phyloP scores from a whole-genome alignment of 2,113 vertebrate genomes.

The Dipodomys ordii region DNA sequence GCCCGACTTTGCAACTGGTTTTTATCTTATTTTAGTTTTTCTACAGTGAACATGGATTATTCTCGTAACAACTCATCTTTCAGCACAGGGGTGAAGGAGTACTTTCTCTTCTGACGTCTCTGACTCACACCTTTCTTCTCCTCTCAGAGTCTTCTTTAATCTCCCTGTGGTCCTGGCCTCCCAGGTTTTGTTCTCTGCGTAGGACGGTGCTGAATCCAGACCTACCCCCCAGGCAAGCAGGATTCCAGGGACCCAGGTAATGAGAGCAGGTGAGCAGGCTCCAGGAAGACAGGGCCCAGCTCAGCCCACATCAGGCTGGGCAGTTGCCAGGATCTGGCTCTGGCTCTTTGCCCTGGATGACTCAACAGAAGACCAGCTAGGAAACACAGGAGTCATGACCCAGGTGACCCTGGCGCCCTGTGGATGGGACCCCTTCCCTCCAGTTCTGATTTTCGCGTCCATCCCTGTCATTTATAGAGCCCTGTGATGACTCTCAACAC shows the following conservation, averaged over 20 bases:
- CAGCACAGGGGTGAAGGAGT: neutral
- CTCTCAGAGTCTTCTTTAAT: neutral
- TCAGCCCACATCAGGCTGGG: neutral
- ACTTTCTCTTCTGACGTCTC: slow-evolving; percentile 7
- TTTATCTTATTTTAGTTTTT: neutral
- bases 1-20: neutral
- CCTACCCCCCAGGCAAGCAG: neutral
- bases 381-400: neutral
- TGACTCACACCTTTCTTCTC: neutral
- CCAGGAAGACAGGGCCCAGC: neutral
- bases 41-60: neutral
- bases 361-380: neutral
- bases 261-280: neutral
- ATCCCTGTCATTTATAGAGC: neutral
- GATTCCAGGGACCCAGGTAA: neutral
- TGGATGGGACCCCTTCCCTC: neutral
- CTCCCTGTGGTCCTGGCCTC: neutral
- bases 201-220: slow-evolving; percentile 33
- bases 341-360: neutral
- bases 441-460: neutral
- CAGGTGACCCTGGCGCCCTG: neutral
- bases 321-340: neutral
- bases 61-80: neutral
- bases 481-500: neutral
- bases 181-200: neutral